phyloP scores from a whole-genome alignment of 2,888 invertebrate species.

The Ditula angustiorana region DNA sequence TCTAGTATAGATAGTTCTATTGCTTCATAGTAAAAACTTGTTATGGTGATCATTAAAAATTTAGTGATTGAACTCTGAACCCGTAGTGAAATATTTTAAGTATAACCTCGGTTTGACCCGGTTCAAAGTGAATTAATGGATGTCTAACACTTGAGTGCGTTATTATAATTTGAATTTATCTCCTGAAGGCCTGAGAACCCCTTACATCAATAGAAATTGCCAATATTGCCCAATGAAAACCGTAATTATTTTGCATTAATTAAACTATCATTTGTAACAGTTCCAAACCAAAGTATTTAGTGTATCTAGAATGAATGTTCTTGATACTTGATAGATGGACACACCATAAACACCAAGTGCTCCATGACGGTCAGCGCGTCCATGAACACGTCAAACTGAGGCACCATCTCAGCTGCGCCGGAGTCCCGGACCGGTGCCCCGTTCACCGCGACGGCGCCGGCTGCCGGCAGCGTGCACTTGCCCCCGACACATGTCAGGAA shows the following conservation, averaged over 20 bases:
- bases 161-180: neutral
- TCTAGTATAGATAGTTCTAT: neutral
- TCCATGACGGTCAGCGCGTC: constrained; percentile 87
- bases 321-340: neutral
- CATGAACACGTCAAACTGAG: constrained; percentile 89
- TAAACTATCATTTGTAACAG: too few species aligned
- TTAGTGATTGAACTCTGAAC: neutral
- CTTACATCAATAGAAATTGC: neutral
- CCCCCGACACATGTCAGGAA: constrained; percentile 83
- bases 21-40: neutral
- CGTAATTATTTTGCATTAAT: too few species aligned
- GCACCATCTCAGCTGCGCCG: constrained; percentile 84
- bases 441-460: constrained; percentile 73
- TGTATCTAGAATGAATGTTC: too few species aligned
- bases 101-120: neutral
- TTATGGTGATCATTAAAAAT: neutral
- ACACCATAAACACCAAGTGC: constrained; percentile 88
- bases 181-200: neutral
- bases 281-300: too few species aligned
- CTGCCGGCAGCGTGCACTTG: constrained; percentile 73
- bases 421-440: constrained; percentile 74
- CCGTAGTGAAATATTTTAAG: neutral
- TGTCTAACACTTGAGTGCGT: neutral
- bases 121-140: neutral
- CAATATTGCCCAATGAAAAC: neutral